A percentile compares a stretch with the other conserved stretches of the same genome.
These are phyloP conservation scores for Neostethus bicornis DNA, from an alignment of 2,797 vertebrate species.

Conservation along the genomic window DNA sequence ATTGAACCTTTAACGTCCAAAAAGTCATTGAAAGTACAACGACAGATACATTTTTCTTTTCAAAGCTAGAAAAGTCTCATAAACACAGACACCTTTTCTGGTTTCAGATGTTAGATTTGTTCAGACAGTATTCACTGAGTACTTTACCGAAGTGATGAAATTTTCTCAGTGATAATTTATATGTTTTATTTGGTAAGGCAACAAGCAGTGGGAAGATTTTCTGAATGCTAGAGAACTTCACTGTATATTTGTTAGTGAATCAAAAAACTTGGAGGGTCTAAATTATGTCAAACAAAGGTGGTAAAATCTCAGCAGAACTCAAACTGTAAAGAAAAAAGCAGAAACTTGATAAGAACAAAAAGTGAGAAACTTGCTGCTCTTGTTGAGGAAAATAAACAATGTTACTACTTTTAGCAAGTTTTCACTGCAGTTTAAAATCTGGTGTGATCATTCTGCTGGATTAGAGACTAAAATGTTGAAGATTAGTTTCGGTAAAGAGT, in stretches of 20 bases:
- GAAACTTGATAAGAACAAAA: constrained; percentile 19
- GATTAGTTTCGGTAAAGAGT: background rate
- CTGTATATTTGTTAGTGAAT: constrained; percentile 10
- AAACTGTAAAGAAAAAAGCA: constrained; percentile 30
- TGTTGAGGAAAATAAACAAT: background rate
- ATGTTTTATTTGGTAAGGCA: too few species aligned
- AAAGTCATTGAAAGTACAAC: background rate
- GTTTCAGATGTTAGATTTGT: background rate
- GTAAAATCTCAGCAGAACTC: constrained; percentile 23
- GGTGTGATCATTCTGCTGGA: background rate
- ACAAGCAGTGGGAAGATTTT: background rate
- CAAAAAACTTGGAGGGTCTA: constrained; percentile 22
- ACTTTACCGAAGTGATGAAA: too few species aligned
- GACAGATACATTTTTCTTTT: background rate
- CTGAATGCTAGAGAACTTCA: background rate
- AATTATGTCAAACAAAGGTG: constrained; percentile 25
- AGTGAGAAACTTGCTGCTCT: constrained; percentile 8
- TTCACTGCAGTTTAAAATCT: constrained; percentile 20
- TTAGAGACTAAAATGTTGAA: background rate
- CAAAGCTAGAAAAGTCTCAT: background rate
- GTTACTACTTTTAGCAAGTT: constrained; percentile 23
- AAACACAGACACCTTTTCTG: too few species aligned
- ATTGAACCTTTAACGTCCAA: too few species aligned
- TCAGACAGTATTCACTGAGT: background rate
- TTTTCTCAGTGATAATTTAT: too few species aligned